These are phyloP conservation scores for Plusia festucae DNA, from an alignment of 2,888 invertebrate species.

Conservation along the genomic window DNA sequence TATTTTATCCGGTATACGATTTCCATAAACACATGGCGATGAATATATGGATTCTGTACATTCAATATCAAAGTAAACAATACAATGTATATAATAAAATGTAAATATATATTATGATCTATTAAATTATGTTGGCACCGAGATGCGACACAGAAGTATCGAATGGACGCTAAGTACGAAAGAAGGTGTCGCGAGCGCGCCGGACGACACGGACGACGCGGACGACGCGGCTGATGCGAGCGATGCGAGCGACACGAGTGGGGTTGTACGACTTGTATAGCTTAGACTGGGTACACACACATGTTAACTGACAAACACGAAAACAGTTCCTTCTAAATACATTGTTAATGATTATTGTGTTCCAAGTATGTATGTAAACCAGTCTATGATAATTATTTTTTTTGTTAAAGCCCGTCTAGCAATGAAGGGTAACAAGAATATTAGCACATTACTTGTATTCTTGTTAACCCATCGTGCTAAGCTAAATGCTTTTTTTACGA, in stretches of 20 bases:
- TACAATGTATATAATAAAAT: constrained; percentile 83
- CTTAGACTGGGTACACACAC: background rate
- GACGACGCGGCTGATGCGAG: too few relatives aligned
- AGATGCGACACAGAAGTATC: constrained; percentile 74
- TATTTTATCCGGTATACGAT: constrained; percentile 85
- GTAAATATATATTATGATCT: constrained; percentile 83
- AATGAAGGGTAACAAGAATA: too few relatives aligned
- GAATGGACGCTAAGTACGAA: constrained; percentile 77
- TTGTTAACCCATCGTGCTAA: too few relatives aligned
- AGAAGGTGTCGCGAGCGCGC: constrained; percentile 33
- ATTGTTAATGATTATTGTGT: background rate
- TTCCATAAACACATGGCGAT: constrained; percentile 85
- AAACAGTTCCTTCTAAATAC: background rate
- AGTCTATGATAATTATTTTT: too few relatives aligned
- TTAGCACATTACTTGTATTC: too few relatives aligned
- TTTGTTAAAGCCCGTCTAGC: too few relatives aligned
- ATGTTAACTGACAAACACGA: background rate
- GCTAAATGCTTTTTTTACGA: too few relatives aligned
- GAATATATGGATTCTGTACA: constrained; percentile 84
- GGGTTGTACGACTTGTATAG: too few relatives aligned
- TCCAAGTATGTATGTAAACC: background rate
- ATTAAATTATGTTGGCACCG: constrained; percentile 85
- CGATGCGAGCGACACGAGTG: too few relatives aligned
- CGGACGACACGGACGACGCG: constrained; percentile 9
- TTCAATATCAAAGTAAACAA: constrained; percentile 86